These are phyloP conservation scores for Calliopum simillimum DNA, from an alignment of 2,888 invertebrate genomes.

Conservation along the genomic window DNA sequence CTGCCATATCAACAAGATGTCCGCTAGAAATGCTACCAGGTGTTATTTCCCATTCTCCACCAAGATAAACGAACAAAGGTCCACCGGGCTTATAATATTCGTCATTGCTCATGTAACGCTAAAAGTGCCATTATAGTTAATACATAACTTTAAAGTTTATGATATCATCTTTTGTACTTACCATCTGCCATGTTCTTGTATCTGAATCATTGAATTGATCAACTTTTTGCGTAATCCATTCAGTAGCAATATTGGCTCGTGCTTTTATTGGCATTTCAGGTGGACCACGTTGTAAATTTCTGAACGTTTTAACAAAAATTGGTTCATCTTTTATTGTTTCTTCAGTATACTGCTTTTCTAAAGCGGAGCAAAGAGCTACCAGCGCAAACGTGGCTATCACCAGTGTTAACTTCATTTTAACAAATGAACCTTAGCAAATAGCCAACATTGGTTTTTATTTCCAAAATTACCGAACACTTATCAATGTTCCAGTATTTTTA, in stretches of 20 bases:
- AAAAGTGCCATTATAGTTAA: background rate
- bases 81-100: slow-evolving; percentile 67
- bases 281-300: slow-evolving; percentile 67
- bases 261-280: slow-evolving; percentile 50
- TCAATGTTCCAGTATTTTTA: too few relatives aligned
- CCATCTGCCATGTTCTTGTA: slow-evolving; percentile 70
- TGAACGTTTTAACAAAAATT: slow-evolving; percentile 56
- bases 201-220: slow-evolving; percentile 73
- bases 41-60: slow-evolving; percentile 76
- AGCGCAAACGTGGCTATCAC: slow-evolving; percentile 22
- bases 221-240: slow-evolving; percentile 71
- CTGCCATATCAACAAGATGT: slow-evolving; percentile 73
- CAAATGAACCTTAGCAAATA: background rate
- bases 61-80: slow-evolving; percentile 76
- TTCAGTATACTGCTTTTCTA: background rate
- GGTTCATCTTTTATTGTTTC: slow-evolving; percentile 34
- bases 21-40: slow-evolving; percentile 72
- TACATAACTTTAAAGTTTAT: background rate
- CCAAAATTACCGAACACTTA: background rate
- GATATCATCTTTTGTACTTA: slow-evolving; percentile 29
- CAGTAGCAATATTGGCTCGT: slow-evolving; percentile 46
- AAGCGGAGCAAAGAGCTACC: slow-evolving; percentile 19
- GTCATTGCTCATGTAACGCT: slow-evolving; percentile 69
- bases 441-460: background rate
- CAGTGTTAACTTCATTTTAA: too few relatives aligned